A percentile compares a stretch with the other conserved stretches of the same genome.
phyloP scores from a whole-genome alignment of 1,140 invertebrate genomes.

The Drosophila nigrodunni region DNA sequence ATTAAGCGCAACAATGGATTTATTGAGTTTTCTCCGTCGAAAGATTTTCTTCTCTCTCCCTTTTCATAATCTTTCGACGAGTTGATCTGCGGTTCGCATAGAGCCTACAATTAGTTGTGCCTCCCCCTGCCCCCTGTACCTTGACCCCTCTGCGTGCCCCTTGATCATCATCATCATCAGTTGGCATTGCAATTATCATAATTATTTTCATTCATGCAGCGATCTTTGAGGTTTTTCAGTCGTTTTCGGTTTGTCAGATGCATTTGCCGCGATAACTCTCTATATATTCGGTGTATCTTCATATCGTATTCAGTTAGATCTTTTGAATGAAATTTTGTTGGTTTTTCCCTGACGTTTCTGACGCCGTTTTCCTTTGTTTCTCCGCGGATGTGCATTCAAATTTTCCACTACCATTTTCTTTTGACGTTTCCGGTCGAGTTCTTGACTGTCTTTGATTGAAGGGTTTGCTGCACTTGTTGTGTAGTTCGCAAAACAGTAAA shows the following conservation, averaged over 20 bases:
- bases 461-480: constrained; percentile 10
- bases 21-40: constrained; percentile 68
- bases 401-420: constrained; percentile 36
- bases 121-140: constrained; percentile 9
- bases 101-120: constrained; percentile 75
- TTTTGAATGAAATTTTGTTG: constrained; percentile 45
- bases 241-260: constrained; percentile 40
- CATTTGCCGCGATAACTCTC: constrained; percentile 57
- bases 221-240: constrained; percentile 42
- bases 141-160: constrained; percentile 9
- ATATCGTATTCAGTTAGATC: constrained; percentile 23
- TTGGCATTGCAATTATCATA: constrained; percentile 79
- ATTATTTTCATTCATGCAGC: constrained; percentile 81
- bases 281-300: constrained; percentile 9
- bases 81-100: constrained; percentile 58
- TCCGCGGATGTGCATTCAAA: constrained; percentile 64
- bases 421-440: constrained; percentile 54
- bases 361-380: constrained; percentile 59
- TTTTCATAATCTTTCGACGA: constrained; percentile 27
- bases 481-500: not conserved
- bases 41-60: constrained; percentile 1
- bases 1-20: constrained; percentile 82
- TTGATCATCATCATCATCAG: constrained; percentile 16
- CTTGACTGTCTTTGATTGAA: not conserved
- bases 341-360: constrained; percentile 29